Evolutionary conservation across 2,888 invertebrate genomes (phyloP).

Genomic region (Pachycephus smyrnensis): DNA sequence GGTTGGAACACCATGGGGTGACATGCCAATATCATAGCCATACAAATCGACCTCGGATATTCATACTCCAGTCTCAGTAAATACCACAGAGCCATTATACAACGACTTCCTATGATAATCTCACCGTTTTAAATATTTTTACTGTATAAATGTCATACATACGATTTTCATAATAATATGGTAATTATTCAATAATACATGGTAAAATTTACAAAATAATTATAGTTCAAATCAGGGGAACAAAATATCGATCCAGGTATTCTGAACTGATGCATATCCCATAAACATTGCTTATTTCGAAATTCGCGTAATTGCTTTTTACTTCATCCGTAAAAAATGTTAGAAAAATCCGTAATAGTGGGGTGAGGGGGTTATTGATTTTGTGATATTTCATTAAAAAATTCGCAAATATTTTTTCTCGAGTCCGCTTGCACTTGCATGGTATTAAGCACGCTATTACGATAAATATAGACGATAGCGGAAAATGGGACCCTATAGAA

Average conservation of each 20-base stretch:
- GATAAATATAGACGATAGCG: too few species aligned
- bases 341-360: neutral
- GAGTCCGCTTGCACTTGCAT: too few species aligned
- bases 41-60: slow-evolving; percentile 37
- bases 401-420: too few species aligned
- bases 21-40: slow-evolving; percentile 40
- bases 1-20: slow-evolving; percentile 35
- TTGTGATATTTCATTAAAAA: neutral
- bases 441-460: too few species aligned
- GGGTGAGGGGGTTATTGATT: neutral
- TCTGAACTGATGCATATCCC: neutral
- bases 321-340: neutral
- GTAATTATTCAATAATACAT: neutral
- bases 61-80: slow-evolving; percentile 40
- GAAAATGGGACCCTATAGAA: too few species aligned
- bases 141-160: neutral
- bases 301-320: neutral
- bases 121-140: neutral
- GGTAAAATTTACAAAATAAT: neutral
- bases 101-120: neutral
- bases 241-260: neutral
- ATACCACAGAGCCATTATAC: slow-evolving; percentile 23
- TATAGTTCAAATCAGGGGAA: neutral
- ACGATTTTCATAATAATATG: neutral
- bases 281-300: neutral